phyloP scores from a whole-genome alignment of 2,797 vertebrate species.

The Tokudaia tokunoshimensis region DNA sequence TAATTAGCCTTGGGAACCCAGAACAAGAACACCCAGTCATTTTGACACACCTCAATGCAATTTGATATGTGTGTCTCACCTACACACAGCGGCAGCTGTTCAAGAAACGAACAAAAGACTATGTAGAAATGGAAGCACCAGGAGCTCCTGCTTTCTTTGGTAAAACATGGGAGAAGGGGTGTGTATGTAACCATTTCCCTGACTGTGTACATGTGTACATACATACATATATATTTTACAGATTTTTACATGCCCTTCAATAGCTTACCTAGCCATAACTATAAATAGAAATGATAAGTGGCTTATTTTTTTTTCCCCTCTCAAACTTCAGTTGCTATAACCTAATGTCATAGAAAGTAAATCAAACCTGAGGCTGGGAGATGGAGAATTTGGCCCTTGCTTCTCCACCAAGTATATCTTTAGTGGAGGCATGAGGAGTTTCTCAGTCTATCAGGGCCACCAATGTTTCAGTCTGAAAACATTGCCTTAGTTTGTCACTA shows the following conservation, averaged over 20 bases:
- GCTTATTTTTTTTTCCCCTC: neutral
- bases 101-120: slow-evolving; percentile 29
- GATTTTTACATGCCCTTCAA: neutral
- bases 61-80: slow-evolving; percentile 1
- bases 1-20: slow-evolving; percentile 64
- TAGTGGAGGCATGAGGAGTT: neutral
- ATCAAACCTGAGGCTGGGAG: neutral
- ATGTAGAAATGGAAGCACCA: neutral
- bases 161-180: neutral
- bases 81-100: neutral
- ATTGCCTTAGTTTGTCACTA: neutral
- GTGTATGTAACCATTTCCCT: neutral
- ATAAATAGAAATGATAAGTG: neutral
- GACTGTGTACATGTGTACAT: neutral
- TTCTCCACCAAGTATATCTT: neutral
- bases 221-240: neutral
- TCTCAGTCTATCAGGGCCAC: neutral
- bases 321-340: neutral
- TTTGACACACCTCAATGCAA: slow-evolving; percentile 53
- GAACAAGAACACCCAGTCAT: slow-evolving; percentile 64
- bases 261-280: neutral
- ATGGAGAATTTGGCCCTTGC: neutral
- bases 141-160: neutral
- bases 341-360: slow-evolving; percentile 30
- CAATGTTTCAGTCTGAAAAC: slow-evolving; percentile 37